phyloP scores from a whole-genome alignment of 2,113 vertebrate genomes.

The Rhabdomys dilectus region DNA sequence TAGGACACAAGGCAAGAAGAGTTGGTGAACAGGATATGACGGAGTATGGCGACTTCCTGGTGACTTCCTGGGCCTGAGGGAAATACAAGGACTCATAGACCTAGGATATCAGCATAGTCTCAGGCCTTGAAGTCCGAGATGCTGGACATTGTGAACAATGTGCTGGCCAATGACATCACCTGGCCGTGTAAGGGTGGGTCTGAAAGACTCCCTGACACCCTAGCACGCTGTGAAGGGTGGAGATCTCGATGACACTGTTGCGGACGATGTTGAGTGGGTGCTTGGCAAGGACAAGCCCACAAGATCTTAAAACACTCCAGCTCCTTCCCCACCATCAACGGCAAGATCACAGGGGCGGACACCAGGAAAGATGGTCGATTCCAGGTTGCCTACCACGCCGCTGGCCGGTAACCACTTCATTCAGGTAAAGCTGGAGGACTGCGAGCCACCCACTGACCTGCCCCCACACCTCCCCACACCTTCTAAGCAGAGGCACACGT shows the following conservation, averaged over 20 bases:
- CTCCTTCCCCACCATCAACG: neutral
- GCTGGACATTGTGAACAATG: conserved; percentile 91
- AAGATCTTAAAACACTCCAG: no score
- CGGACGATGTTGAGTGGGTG: neutral
- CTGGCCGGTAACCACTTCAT: conserved; percentile 93
- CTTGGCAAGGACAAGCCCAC: neutral
- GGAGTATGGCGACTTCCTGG: conserved; percentile 93
- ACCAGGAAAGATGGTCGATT: neutral
- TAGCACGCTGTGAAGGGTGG: conserved; percentile 91
- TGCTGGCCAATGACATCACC: conserved; percentile 94
- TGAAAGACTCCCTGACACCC: conserved; percentile 91
- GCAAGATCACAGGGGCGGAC: neutral
- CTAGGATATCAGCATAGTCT: neutral
- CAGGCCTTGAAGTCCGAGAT: conserved; percentile 90
- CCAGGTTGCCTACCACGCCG: conserved; percentile 42
- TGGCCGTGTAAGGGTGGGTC: conserved; percentile 92
- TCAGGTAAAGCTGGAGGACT: conserved; percentile 94
- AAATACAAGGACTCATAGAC: conserved; percentile 90
- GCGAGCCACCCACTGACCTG: conserved; percentile 86
- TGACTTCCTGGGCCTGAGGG: conserved; percentile 92
- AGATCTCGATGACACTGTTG: conserved; percentile 93
- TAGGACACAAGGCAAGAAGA: conserved; percentile 92
- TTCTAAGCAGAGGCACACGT: conserved; percentile 88
- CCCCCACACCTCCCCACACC: conserved; percentile 90
- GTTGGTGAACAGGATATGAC: conserved; percentile 90